Conservation (phyloP, 2,797 vertebrate species). For the Amniataba percoides region DNA sequence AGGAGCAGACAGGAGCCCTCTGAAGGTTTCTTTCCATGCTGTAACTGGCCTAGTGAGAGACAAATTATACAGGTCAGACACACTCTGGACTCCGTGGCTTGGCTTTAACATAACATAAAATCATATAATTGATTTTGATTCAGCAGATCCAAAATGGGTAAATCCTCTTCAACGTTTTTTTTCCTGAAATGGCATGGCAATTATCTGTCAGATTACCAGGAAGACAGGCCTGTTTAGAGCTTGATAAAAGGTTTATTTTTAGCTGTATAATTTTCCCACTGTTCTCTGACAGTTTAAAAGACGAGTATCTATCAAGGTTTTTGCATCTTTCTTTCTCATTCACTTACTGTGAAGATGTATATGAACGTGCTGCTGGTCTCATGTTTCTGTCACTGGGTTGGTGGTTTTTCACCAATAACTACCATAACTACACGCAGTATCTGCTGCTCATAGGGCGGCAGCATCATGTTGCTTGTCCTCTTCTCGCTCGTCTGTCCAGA, state of each 20-base stretch:
- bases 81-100: background rate
- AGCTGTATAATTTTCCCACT: conserved; percentile 9
- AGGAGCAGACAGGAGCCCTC: conserved; percentile 5
- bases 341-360: background rate
- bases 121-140: background rate
- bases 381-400: background rate
- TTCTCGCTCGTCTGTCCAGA: no score
- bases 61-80: background rate
- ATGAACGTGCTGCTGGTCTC: background rate
- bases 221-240: conserved; percentile 4
- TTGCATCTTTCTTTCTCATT: background rate
- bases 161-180: background rate
- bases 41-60: background rate
- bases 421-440: no score
- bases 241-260: conserved; percentile 23
- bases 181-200: background rate
- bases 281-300: background rate
- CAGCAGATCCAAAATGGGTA: background rate
- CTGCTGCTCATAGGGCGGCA: no score
- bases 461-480: no score
- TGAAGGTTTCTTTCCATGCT: background rate
- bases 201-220: conserved; percentile 13
- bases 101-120: background rate
- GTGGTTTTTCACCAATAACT: no score
- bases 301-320: background rate